These are phyloP conservation scores for Ornithoptera alexandrae DNA, from an alignment of 2,888 invertebrate species.

Conservation along the genomic window DNA sequence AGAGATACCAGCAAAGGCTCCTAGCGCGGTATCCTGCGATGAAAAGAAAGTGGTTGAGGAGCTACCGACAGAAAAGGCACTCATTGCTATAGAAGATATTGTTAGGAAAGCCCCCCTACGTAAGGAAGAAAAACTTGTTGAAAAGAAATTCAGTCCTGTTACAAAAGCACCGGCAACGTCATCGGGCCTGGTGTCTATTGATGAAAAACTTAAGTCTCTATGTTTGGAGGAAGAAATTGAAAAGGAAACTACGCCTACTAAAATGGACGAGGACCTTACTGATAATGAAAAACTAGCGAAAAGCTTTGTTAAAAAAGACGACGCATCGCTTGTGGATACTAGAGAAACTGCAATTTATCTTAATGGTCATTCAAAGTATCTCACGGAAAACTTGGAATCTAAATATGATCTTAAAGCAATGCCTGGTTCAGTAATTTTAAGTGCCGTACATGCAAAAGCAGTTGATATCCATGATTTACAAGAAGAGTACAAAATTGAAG, in stretches of 20 bases:
- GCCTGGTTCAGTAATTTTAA: neutral
- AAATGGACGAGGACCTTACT: neutral
- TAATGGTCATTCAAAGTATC: slow-evolving; percentile 17
- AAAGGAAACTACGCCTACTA: neutral
- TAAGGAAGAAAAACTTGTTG: neutral
- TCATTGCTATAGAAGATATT: neutral
- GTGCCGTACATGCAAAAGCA: neutral
- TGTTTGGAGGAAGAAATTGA: neutral
- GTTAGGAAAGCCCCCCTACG: neutral
- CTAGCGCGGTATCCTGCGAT: slow-evolving; percentile 12
- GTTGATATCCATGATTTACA: neutral
- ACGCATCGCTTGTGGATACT: neutral
- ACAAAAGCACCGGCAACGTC: neutral
- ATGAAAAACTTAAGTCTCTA: too few relatives aligned
- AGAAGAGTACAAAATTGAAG: neutral
- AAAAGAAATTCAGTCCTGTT: neutral
- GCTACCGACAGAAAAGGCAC: neutral
- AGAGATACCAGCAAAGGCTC: slow-evolving; percentile 23
- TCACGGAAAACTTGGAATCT: neutral
- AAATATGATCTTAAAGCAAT: neutral
- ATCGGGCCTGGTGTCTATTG: too few relatives aligned
- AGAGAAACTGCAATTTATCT: neutral
- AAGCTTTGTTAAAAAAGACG: neutral
- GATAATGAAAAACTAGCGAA: neutral
- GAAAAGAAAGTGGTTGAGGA: neutral